Base-by-base conservation (phyloP, 1,140 invertebrate genomes). In the Drosophila seguyi region DNA sequence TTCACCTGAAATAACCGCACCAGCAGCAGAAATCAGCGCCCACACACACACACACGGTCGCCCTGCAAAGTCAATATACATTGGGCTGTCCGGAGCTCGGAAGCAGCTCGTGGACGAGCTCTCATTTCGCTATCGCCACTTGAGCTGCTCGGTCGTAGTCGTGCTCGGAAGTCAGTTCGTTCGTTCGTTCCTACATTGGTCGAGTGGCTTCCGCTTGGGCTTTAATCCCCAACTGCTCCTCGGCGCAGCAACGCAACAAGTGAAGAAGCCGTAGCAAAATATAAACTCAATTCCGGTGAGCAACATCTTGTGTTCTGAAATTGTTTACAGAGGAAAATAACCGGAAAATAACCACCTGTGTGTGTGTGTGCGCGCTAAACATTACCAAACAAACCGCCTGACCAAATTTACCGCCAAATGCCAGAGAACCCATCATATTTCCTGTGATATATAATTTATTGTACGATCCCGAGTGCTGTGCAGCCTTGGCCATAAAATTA, bases 121-220 rank as follows among this genome's bases (percentile, higher is more conserved):
- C 69, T 73, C 69, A 73, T 59, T 73, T 38, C 20, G 36, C 67
- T 5, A 39, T 47, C 29, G 44, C 42, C 45, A 31, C 66, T 72
- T 68, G 68, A 72, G 67, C 67, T 59, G 69, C 29, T 56, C 69
- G 69, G 69, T 73, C 42, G 47, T 67, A 20, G 52, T 67, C 31
- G 45, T 31, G 61, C 38, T 66, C 45, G 34, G n/a, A 20, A 53
- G 52, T 8, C 38, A 38, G 13, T 14, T 68, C 38, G 38, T 42
- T 39, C 6, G 20, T 14, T 45, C 36, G 45, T 27, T 58, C 44
- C 36, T 36, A 16, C 29, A 38, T n/a, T 65, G 38, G 36, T 10
- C 22, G 36, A 27, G 6, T 55, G 25, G 50, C 25, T 72, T 72
- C 53, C 68, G 44, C 44, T 50, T 72, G n/a, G n/a, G 13, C 13